Base-by-base conservation (phyloP, 2,113 vertebrate species). In the Apaloderma vittatum region DNA sequence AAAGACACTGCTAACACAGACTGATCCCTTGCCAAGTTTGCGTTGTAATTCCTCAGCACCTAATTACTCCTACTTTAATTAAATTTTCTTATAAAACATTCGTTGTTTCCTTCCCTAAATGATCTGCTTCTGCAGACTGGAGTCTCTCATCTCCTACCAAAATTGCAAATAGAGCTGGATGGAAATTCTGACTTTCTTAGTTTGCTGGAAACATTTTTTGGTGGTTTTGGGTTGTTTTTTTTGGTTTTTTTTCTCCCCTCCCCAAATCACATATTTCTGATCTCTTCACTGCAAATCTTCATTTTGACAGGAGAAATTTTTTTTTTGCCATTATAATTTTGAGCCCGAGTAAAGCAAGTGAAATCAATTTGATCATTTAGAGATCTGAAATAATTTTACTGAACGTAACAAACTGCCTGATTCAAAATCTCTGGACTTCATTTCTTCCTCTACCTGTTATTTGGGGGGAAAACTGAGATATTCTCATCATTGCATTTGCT, bases 41-140 rank as follows among this genome's bases (percentile, higher is more conserved):
- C 67, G 92, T 90, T 46, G 71, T 84, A 88, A 96, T 94, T 96
- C 92, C 82, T 95, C 78, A 90, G 92, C 86, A 88, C 92, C 86
- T 93, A 93, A 96, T 96, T 96, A 90, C 85, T 74, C 75, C 59
- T 34, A 73, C 54, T 95, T 94, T 95, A 96, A 96, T 96, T 95
- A 95, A 94, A 95, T 52, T 95, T 96, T 96, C 86, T 90, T 37
- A 12, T 59, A 71, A 80, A 90, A 77, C 90, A 86, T 90, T 83
- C 34, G 34, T 80, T 92, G 90, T 94, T 96, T 96, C 93, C 88
- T 95, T 83, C 88, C 43, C 92, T 57, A 48, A 61, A 79, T 43
- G 59, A 70, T 78, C 78, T 95, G 54, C 90, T 96, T 32, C 74
- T 91, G 77, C 89, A 94, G 67, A 58, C 57, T 88, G 72, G 27